A percentile compares a stretch with the other conserved stretches of the same genome.
Conservation (phyloP, 2,888 invertebrate species). For the Pomacea canaliculata region DNA sequence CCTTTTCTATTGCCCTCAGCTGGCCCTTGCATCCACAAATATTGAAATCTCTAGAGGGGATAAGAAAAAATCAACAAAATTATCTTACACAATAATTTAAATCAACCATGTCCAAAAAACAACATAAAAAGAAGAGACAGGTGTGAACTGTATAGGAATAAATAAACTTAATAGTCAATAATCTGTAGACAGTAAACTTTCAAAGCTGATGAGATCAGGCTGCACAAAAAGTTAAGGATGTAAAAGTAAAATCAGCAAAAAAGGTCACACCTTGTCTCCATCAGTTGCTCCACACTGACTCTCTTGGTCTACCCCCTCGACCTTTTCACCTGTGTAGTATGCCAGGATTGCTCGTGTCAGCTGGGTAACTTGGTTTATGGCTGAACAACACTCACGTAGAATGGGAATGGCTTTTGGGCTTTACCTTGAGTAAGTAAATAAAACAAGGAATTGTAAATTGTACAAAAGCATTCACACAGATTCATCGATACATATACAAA, state of each 20-base stretch:
- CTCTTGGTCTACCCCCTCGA: slow-evolving; percentile 29
- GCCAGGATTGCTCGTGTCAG: slow-evolving; percentile 48
- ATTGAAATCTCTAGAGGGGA: slow-evolving; percentile 42
- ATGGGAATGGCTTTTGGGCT: slow-evolving; percentile 44
- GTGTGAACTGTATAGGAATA: too few relatives aligned
- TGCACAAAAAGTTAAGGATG: too few relatives aligned
- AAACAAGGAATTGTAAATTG: background rate
- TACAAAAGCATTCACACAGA: background rate
- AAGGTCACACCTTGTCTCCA: too few relatives aligned
- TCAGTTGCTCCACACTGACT: slow-evolving; percentile 28
- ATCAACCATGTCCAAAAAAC: too few relatives aligned
- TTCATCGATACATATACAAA: background rate
- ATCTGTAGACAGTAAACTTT: too few relatives aligned
- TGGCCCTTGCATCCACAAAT: slow-evolving; percentile 55
- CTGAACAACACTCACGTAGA: slow-evolving; percentile 53
- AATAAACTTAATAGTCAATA: too few relatives aligned
- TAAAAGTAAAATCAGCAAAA: too few relatives aligned
- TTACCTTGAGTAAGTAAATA: slow-evolving; percentile 30
- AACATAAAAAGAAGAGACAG: too few relatives aligned
- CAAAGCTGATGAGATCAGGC: too few relatives aligned
- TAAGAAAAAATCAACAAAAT: background rate
- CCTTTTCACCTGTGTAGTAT: slow-evolving; percentile 45
- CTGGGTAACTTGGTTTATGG: slow-evolving; percentile 44
- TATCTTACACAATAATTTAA: too few relatives aligned
- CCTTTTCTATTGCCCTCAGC: slow-evolving; percentile 22